These are phyloP conservation scores for Silurus asotus DNA, from an alignment of 2,113 vertebrate genomes.

Conservation along the genomic window DNA sequence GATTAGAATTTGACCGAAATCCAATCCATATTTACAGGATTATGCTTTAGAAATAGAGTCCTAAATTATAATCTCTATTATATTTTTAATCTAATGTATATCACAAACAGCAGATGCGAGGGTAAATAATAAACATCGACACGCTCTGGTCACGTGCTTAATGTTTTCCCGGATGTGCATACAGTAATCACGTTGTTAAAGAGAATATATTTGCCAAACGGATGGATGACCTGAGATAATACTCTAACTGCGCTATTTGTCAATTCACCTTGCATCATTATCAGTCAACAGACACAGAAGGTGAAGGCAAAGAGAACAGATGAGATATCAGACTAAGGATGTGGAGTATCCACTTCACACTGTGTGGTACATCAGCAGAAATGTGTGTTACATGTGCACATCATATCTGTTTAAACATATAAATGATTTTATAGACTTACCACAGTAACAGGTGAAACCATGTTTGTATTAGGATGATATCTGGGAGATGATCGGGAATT, in stretches of 20 bases:
- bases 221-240: neutral
- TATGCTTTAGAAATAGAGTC: too few species aligned
- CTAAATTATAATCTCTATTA: too few species aligned
- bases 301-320: neutral
- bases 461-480: slow-evolving; percentile 49
- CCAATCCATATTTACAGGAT: neutral
- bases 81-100: neutral
- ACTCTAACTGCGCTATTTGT: neutral
- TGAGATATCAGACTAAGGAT: neutral
- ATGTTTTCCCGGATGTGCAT: slow-evolving; percentile 36
- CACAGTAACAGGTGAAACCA: slow-evolving; percentile 80
- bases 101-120: neutral
- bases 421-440: slow-evolving; percentile 61
- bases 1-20: neutral
- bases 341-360: neutral
- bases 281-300: neutral
- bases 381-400: neutral
- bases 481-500: neutral
- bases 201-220: neutral
- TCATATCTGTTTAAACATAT: neutral
- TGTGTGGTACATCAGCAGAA: neutral
- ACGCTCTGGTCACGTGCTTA: slow-evolving; percentile 57
- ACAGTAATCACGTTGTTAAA: neutral
- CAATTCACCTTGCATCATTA: neutral
- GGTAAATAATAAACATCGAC: slow-evolving; percentile 50